A percentile compares a stretch with the other conserved stretches of the same genome.
Evolutionary conservation across 2,113 vertebrate species (phyloP).

Genomic region (Protobothrops mucrosquamatus): DNA sequence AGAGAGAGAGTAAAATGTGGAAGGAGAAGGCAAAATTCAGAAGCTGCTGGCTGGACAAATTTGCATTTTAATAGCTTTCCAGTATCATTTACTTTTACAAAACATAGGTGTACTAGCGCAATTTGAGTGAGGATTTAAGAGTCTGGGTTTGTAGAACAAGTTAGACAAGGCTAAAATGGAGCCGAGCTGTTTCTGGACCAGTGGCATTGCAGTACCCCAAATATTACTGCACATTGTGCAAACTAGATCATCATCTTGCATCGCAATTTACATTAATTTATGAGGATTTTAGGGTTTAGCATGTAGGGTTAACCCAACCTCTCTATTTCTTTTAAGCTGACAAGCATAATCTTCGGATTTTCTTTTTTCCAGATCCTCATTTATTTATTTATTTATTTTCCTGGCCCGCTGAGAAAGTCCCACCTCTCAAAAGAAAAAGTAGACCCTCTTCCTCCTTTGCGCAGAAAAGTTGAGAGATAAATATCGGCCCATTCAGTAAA

Average conservation of each 20-base stretch:
- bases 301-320: not conserved
- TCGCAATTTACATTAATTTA: not conserved
- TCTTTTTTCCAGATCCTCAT: not conserved
- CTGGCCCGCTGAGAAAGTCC: not conserved
- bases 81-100: not conserved
- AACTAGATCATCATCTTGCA: not conserved
- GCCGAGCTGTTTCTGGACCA: not conserved
- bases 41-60: not conserved
- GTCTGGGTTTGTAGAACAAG: not conserved
- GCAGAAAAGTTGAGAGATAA: slow-evolving; percentile 67
- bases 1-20: not conserved
- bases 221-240: not conserved
- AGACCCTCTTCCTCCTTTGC: slow-evolving; percentile 51
- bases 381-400: not conserved
- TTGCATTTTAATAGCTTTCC: not conserved
- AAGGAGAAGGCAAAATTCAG: not conserved
- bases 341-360: not conserved
- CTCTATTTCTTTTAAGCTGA: not conserved
- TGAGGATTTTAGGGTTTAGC: not conserved
- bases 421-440: slow-evolving; percentile 41
- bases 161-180: not conserved
- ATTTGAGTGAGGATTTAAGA: not conserved
- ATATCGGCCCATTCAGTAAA: slow-evolving; percentile 72
- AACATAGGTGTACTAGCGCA: not conserved
- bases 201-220: not conserved